Percentiles rank a stretch among this genome's conserved stretches.
Conservation (phyloP, 2,888 invertebrate genomes). For the Orthosia incerta region DNA sequence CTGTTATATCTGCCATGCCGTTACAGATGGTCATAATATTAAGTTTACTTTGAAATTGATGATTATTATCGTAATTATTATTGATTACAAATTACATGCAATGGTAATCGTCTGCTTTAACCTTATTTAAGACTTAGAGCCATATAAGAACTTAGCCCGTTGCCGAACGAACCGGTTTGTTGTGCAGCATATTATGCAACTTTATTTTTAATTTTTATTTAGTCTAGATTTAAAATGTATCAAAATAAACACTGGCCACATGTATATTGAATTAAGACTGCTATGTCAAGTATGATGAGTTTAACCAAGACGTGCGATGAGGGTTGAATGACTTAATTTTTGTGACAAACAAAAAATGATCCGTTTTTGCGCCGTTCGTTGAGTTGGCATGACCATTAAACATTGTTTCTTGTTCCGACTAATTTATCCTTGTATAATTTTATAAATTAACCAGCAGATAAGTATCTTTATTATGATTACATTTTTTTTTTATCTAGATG, state of each 20-base stretch:
- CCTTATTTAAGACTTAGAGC: slow-evolving; percentile 13
- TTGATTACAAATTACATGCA: slow-evolving; percentile 58
- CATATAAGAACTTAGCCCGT: slow-evolving; percentile 19
- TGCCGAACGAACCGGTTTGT: slow-evolving; percentile 31
- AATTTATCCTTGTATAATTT: slow-evolving; percentile 21
- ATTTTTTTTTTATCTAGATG: not conserved
- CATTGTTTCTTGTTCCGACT: slow-evolving; percentile 6
- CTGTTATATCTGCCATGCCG: slow-evolving; percentile 10
- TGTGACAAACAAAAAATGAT: slow-evolving; percentile 26
- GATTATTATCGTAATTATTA: slow-evolving; percentile 53
- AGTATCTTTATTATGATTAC: slow-evolving; percentile 10
- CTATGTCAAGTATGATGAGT: slow-evolving; percentile 29
- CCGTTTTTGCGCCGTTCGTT: slow-evolving; percentile 27
- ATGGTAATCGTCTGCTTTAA: slow-evolving; percentile 29
- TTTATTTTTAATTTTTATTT: not conserved
- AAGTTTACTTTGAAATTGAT: slow-evolving; percentile 34
- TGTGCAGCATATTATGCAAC: slow-evolving; percentile 11
- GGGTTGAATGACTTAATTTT: slow-evolving; percentile 30
- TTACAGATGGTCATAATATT: slow-evolving; percentile 50
- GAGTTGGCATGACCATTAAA: slow-evolving; percentile 10
- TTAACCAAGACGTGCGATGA: slow-evolving; percentile 32
- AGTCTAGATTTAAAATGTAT: not conserved
- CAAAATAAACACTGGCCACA: not conserved
- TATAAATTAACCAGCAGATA: slow-evolving; percentile 11
- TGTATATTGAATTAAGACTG: slow-evolving; percentile 11